These are phyloP conservation scores for Ceratosolen solmsi DNA, from an alignment of 1,140 invertebrate genomes.

Conservation along the genomic window DNA sequence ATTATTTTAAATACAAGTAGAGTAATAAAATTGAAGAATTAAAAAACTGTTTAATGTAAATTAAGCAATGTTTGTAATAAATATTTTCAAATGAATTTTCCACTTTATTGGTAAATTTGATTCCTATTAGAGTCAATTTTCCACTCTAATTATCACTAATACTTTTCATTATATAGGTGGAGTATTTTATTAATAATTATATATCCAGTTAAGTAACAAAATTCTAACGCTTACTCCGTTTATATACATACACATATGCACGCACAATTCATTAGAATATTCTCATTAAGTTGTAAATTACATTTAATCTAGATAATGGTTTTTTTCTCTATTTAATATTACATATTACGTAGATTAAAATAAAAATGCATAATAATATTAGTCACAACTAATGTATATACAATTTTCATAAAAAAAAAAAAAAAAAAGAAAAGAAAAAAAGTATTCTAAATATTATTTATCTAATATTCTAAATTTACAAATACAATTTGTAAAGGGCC, in stretches of 20 bases:
- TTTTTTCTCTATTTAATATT: no score
- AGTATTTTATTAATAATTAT: not conserved
- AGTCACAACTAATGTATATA: no score
- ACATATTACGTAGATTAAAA: no score
- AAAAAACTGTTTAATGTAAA: not conserved
- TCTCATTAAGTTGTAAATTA: not conserved
- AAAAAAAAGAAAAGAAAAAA: no score
- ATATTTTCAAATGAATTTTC: not conserved
- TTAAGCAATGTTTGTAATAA: not conserved
- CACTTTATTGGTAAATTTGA: not conserved
- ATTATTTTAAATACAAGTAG: not conserved
- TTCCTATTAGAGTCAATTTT: not conserved
- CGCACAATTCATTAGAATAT: not conserved
- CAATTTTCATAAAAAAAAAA: no score
- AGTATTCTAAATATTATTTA: not conserved
- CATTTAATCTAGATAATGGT: no score
- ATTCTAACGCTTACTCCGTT: not conserved
- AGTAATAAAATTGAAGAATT: not conserved
- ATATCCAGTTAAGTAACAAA: not conserved
- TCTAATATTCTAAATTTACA: not conserved
- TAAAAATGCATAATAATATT: no score
- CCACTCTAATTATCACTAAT: not conserved
- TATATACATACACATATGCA: no score
- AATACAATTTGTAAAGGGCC: not conserved
- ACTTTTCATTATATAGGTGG: not conserved